Evolutionary conservation across 2,113 vertebrate genomes (phyloP).

Genomic region (Plotosus lineatus): DNA sequence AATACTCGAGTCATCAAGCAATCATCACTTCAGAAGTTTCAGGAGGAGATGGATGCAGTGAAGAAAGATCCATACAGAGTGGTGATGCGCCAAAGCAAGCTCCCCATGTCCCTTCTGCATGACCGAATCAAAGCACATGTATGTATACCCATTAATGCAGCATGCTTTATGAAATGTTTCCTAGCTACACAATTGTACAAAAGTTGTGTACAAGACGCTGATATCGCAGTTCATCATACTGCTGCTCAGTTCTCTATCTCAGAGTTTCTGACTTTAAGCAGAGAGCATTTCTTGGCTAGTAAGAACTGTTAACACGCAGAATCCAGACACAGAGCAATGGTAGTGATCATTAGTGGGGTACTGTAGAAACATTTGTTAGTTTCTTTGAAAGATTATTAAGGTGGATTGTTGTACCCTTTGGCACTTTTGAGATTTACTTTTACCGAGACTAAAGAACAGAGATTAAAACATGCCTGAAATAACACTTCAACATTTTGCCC

Average conservation of each 20-base stretch:
- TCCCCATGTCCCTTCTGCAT: conserved; percentile 93
- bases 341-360: background rate
- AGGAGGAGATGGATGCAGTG: conserved; percentile 90
- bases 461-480: conserved; percentile 41
- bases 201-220: background rate
- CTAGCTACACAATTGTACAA: background rate
- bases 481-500: conserved; percentile 38
- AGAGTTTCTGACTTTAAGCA: background rate
- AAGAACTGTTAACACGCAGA: background rate
- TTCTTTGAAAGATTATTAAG: background rate
- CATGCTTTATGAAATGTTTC: background rate
- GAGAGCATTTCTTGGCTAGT: background rate
- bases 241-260: background rate
- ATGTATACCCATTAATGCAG: conserved; percentile 61
- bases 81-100: conserved; percentile 89
- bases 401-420: conserved; percentile 1
- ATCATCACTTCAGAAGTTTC: conserved; percentile 92
- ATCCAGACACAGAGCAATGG: background rate
- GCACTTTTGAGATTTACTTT: background rate
- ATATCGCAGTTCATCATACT: background rate
- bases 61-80: conserved; percentile 94
- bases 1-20: conserved; percentile 98
- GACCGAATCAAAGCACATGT: conserved; percentile 90
- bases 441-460: conserved; percentile 36
- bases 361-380: background rate